Base-by-base conservation (phyloP, 2,888 invertebrate species). In the Drosophila mercatorum region DNA sequence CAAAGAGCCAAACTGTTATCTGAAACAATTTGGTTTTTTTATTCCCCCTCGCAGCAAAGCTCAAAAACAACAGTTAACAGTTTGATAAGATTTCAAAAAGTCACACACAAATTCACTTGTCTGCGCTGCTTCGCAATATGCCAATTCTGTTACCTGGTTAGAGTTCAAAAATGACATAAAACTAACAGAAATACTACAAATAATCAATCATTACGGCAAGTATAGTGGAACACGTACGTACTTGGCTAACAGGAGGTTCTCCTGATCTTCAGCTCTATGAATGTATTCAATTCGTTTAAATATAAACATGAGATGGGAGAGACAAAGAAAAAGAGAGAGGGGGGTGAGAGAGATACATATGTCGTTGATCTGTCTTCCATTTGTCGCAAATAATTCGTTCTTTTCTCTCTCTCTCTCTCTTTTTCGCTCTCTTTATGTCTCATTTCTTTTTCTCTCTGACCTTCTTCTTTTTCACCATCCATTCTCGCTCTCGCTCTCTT, bases 41-140 rank as follows among this genome's bases (percentile, higher is more conserved):
- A 14, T 41, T 22, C 43, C 67, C 70, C 62, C 62, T 68, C 75
- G 7, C 68, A 73, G 53, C 69, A 80, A 88, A 88, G 88, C 86
- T 82, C 59, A 82, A 85, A 85, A 88, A 85, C 82, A 83, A 83
- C 82, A 88, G 82, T 76, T 82, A 76, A 88, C 77, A 65, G 58
- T 44, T 56, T 85, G 83, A 83, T 83, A 83, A 83, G 83, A 83
- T 83, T 83, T 82, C 69, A 79, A 72, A 69, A 52, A 67, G n/a
- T 51, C 63, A 63, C 53, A 78, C 77, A 72, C 78, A 68, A 75
- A 52, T 71, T 68, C 83, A 86, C 83, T 81, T 80, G 83, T 63
- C 67, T 62, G 69, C 52, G 63, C 59, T 64, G 40, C 55, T 52
- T 53, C 40, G 56, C 56, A 72, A 76, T 75, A 71, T 75, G 66